These are phyloP conservation scores for Myotis yumanensis DNA, from an alignment of 2,113 vertebrate species.

Conservation along the genomic window DNA sequence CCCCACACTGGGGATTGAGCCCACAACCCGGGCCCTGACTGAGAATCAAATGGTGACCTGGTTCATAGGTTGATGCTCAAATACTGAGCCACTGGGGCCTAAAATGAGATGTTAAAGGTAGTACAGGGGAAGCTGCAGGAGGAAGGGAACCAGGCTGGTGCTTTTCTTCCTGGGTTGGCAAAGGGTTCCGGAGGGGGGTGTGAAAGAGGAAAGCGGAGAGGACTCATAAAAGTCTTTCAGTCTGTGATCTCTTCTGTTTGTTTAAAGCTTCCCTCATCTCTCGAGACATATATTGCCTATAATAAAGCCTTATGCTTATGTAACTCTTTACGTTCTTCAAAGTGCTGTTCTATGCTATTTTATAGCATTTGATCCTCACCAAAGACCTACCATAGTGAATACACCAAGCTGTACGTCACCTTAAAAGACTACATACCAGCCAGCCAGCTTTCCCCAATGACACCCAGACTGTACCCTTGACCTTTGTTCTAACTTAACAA, in stretches of 20 bases:
- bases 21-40: neutral
- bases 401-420: neutral
- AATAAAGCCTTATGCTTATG: conserved; percentile 36
- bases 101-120: neutral
- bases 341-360: neutral
- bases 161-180: neutral
- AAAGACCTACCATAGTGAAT: neutral
- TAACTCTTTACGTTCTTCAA: conserved; percentile 44
- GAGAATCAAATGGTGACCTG: neutral
- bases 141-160: neutral
- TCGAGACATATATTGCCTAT: conserved; percentile 3
- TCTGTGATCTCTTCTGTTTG: conserved; percentile 4
- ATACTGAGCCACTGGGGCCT: neutral
- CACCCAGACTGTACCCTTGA: neutral
- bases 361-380: conserved; percentile 31
- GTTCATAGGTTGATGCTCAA: neutral
- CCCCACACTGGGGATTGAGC: neutral
- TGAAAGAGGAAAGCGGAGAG: neutral
- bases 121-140: neutral
- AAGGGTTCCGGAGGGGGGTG: neutral
- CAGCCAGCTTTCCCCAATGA: neutral
- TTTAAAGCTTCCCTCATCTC: neutral
- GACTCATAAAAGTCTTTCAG: neutral
- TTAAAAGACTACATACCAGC: neutral
- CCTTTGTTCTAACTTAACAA: neutral